Conservation (phyloP, 1,140 invertebrate species). For the Macrotrachela quadricornifera region DNA sequence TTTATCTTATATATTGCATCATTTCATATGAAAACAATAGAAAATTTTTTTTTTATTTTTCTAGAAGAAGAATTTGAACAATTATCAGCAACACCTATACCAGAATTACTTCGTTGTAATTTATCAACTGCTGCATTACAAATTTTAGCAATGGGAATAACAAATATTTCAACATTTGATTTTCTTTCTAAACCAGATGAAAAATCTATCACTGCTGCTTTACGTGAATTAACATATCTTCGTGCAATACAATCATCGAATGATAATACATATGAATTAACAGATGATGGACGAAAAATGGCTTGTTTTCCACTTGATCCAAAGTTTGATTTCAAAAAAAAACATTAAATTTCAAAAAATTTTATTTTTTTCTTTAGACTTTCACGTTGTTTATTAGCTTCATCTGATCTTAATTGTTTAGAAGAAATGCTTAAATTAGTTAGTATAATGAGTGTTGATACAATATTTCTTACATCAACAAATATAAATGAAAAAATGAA, state of each 20-base stretch:
- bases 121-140: conserved; percentile 53
- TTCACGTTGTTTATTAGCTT: not conserved
- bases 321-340: not conserved
- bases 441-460: conserved; percentile 17
- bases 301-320: conserved; percentile 8
- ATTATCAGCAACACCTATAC: conserved; percentile 47
- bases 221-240: conserved; percentile 47
- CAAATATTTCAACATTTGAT: conserved; percentile 56
- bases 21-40: too few species aligned
- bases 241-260: conserved; percentile 41
- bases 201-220: conserved; percentile 31
- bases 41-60: too few species aligned
- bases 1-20: too few species aligned
- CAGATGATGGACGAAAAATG: conserved; percentile 1
- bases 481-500: not conserved
- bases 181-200: conserved; percentile 65
- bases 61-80: conserved; percentile 40
- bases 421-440: conserved; percentile 27
- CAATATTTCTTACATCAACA: conserved; percentile 5
- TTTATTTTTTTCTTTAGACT: not conserved
- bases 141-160: conserved; percentile 57
- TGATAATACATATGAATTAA: conserved; percentile 1
- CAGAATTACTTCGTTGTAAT: conserved; percentile 61
- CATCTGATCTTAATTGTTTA: conserved; percentile 1
- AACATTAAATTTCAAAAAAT: not conserved